Conservation (phyloP, 2,113 vertebrate genomes). For the Litocranius walleri region DNA sequence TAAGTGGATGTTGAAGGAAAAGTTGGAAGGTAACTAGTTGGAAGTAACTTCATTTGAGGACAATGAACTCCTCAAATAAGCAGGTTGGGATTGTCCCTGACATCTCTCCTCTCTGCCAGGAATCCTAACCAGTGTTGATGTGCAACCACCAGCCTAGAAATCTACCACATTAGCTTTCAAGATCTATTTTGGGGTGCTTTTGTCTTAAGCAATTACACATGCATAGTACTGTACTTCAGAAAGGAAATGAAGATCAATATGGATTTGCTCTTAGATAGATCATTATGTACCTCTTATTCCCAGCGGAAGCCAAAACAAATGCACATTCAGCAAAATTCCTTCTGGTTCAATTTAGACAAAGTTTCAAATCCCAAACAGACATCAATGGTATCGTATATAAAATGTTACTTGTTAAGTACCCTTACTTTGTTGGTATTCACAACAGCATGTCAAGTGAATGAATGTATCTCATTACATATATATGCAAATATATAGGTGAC, state of each 20-base stretch:
- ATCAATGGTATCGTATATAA: conserved; percentile 7
- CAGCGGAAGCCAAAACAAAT: neutral
- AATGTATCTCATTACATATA: neutral
- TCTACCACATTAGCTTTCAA: conserved; percentile 4
- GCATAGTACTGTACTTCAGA: conserved; percentile 44
- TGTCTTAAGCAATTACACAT: conserved; percentile 37
- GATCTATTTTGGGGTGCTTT: conserved; percentile 41
- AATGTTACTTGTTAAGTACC: conserved; percentile 16
- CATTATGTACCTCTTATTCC: neutral
- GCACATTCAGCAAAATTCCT: conserved; percentile 21
- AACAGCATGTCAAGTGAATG: conserved; percentile 36
- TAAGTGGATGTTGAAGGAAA: neutral
- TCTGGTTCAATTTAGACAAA: conserved; percentile 32
- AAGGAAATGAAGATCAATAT: conserved; percentile 61
- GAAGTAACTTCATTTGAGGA: neutral
- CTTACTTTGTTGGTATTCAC: conserved; percentile 32
- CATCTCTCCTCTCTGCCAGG: neutral
- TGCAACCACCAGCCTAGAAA: neutral
- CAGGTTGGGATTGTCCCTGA: neutral
- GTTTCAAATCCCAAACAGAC: neutral
- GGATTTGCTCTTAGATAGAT: conserved; percentile 31
- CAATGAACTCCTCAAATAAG: neutral
- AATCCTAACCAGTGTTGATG: neutral
- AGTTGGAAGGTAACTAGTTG: neutral
- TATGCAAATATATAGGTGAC: neutral